A percentile compares a stretch with the other conserved stretches of the same genome.
These are phyloP conservation scores for Tachysurus fulvidraco DNA, from an alignment of 2,113 vertebrate genomes.

Conservation along the genomic window DNA sequence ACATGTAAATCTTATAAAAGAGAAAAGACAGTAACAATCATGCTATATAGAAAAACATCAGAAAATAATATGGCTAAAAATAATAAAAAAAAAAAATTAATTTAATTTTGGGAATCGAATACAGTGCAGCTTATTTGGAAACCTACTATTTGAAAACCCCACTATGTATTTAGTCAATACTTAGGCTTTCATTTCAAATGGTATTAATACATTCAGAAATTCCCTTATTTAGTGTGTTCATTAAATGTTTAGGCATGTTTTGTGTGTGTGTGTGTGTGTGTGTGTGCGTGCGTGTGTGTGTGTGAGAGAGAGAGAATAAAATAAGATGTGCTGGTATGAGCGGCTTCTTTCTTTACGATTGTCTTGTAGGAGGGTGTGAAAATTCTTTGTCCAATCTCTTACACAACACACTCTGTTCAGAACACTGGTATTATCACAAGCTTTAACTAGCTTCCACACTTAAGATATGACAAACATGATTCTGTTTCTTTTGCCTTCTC, in stretches of 20 bases:
- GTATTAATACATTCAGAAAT: not conserved
- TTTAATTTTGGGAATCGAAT: not conserved
- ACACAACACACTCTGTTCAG: constrained; percentile 38
- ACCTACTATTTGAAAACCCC: too few relatives aligned
- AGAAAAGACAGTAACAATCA: not conserved
- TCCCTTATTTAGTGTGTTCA: not conserved
- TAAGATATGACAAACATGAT: constrained; percentile 16
- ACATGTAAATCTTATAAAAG: not conserved
- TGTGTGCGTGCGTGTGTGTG: not conserved
- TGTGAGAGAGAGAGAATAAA: too few relatives aligned
- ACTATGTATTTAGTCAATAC: not conserved
- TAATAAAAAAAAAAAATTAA: not conserved
- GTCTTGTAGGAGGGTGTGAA: constrained; percentile 46
- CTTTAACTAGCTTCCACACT: constrained; percentile 18
- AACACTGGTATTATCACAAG: constrained; percentile 18
- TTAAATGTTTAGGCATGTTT: not conserved
- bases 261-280: not conserved
- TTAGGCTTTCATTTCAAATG: not conserved
- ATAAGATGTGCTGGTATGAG: not conserved
- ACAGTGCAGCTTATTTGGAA: not conserved
- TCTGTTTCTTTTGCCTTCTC: not conserved
- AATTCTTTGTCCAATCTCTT: constrained; percentile 30
- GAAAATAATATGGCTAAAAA: not conserved
- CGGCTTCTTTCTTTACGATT: constrained; percentile 39
- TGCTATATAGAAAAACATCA: not conserved